Base-by-base conservation (phyloP, 2,797 vertebrate genomes). In the Scomberomorus guttatus region DNA sequence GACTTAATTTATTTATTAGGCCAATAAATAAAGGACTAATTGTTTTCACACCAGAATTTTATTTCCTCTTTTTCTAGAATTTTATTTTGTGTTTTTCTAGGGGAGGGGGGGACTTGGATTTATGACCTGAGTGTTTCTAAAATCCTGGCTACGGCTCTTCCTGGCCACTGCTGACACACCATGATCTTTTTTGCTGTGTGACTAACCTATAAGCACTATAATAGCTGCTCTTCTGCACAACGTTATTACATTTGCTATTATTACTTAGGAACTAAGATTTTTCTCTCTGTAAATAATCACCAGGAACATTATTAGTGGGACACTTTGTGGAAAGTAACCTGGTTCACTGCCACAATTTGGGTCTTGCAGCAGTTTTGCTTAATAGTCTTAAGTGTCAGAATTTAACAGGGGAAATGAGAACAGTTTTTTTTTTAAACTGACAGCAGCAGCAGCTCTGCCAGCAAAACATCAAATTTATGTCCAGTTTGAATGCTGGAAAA, bases 381-480 rank as follows among this genome's bases (percentile, higher is more conserved):
- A 37, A 80, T 27, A 10, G 55, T 66, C 37, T 60, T 56, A 17
- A 52, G 58, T 77, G 39, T 82, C 72, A 72, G 22, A 51, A 69
- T 72, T 52, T 32, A 79, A 32, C 15, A 24, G 3, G 4, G 44
- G 51, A 72, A 79, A 81, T 74, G 48, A 79, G 50, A 58, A 56
- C 32, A 39, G 65, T 63, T 18, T 50, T 51, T 34, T 34, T 57
- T 9, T 18, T 37, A 70, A 81, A 55, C n/a, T 39, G 64, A n/a
- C n/a, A n/a, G 22, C 27, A 71, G 67, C 83, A 76, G 67, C 37
- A 52, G 37, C 42, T 73, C 22, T 75, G 59, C 54, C 56, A 60
- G 69, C 5, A 75, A 72, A 80, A 52, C 13, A 51, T 63, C 62
- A 54, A 50, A 67, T 63, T 61, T 44, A 56, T 59, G 52, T 64